phyloP scores from a whole-genome alignment of 2,888 invertebrate genomes.

The Ypsolopha sequella region DNA sequence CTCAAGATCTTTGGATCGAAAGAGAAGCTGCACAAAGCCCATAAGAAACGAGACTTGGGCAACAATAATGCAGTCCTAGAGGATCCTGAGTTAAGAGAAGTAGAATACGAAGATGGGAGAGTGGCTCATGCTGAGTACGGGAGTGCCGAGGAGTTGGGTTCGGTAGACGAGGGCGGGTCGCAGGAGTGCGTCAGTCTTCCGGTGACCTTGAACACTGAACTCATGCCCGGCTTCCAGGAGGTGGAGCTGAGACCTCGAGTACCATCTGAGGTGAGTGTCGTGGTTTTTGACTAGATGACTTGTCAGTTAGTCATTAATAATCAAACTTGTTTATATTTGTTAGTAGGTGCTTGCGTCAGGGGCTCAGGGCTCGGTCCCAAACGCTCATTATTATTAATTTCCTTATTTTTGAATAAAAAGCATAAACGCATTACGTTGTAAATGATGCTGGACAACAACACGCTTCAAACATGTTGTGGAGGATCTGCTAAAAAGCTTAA shows the following conservation, averaged over 20 bases:
- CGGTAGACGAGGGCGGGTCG: slow-evolving; percentile 53
- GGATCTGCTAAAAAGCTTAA: too few species aligned
- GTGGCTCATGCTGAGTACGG: slow-evolving; percentile 41
- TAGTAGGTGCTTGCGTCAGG: too few species aligned
- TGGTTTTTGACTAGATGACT: not conserved
- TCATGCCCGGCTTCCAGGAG: slow-evolving; percentile 63
- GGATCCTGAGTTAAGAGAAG: slow-evolving; percentile 58
- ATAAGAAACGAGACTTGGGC: slow-evolving; percentile 56
- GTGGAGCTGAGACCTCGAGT: slow-evolving; percentile 54
- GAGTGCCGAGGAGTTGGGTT: slow-evolving; percentile 57
- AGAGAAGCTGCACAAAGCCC: slow-evolving; percentile 63
- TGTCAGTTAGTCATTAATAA: not conserved
- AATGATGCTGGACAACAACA: too few species aligned
- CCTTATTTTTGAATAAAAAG: too few species aligned
- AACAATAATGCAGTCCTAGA: slow-evolving; percentile 64
- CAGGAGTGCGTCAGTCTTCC: slow-evolving; percentile 64
- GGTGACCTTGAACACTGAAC: slow-evolving; percentile 56
- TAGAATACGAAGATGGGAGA: slow-evolving; percentile 43
- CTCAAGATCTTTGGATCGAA: slow-evolving; percentile 66
- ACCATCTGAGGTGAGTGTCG: slow-evolving; percentile 50
- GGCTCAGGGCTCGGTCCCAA: too few species aligned
- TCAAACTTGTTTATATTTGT: not conserved
- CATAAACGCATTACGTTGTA: too few species aligned
- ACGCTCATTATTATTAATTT: too few species aligned
- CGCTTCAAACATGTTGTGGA: too few species aligned